Evolutionary conservation across 2,113 vertebrate species (phyloP).

Genomic region (Meles meles): DNA sequence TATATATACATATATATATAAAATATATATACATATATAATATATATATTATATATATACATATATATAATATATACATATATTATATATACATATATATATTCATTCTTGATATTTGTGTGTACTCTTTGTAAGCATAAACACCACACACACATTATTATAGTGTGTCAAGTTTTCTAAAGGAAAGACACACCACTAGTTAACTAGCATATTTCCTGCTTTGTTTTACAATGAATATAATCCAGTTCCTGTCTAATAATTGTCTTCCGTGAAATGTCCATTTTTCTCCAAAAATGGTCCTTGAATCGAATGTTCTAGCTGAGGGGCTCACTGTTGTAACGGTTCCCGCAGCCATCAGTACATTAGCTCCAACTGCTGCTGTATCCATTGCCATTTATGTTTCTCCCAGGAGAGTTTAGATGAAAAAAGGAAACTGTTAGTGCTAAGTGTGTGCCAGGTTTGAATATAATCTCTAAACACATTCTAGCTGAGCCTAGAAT

Average conservation of each 20-base stretch:
- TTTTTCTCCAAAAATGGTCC: slow-evolving; percentile 42
- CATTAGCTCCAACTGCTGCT: slow-evolving; percentile 36
- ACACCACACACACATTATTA: neutral
- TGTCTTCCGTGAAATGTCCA: neutral
- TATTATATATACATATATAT: neutral
- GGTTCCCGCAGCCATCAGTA: neutral
- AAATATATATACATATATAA: no score
- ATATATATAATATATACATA: no score
- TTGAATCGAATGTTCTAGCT: slow-evolving; percentile 22
- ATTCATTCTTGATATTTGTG: neutral
- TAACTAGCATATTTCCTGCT: neutral
- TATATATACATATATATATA: neutral
- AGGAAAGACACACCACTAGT: neutral
- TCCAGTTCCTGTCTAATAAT: slow-evolving; percentile 17
- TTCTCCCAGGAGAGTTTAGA: slow-evolving; percentile 13
- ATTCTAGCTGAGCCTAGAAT: slow-evolving; percentile 19
- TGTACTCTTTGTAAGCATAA: neutral
- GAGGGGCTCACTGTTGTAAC: neutral
- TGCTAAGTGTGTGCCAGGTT: slow-evolving; percentile 31
- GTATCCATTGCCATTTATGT: neutral
- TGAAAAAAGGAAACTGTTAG: slow-evolving; percentile 31
- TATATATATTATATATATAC: no score
- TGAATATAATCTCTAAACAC: slow-evolving; percentile 17
- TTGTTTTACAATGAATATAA: neutral
- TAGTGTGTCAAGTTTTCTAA: neutral